phyloP scores from a whole-genome alignment of 1,140 invertebrate genomes.

The Cyrtorhinus lividipennis region DNA sequence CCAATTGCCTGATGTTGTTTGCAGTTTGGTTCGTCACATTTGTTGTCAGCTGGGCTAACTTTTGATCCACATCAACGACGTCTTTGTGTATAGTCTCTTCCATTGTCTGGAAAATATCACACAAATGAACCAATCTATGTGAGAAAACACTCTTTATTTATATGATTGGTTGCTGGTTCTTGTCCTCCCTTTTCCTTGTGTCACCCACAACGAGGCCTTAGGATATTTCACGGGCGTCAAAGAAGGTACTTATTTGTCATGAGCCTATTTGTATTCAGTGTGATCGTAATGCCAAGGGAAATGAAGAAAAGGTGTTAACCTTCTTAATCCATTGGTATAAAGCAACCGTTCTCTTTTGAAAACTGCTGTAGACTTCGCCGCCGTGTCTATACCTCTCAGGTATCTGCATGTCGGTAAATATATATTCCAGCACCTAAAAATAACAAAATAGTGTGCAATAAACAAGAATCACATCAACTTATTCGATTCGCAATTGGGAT shows the following conservation, averaged over 20 bases:
- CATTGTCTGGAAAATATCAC: slow-evolving; percentile 23
- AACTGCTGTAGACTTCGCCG: slow-evolving; percentile 35
- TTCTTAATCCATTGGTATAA: slow-evolving; percentile 45
- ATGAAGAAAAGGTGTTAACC: no score
- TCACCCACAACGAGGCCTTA: no score
- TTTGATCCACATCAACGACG: slow-evolving; percentile 25
- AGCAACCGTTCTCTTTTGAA: slow-evolving; percentile 36
- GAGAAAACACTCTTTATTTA: no score
- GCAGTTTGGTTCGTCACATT: slow-evolving; percentile 23
- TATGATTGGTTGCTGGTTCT: no score
- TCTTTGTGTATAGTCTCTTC: slow-evolving; percentile 26
- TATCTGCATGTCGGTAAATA: slow-evolving; percentile 42
- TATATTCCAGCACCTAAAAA: slow-evolving; percentile 37
- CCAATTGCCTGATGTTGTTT: slow-evolving; percentile 22
- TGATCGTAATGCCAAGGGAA: no score
- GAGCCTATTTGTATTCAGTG: no score
- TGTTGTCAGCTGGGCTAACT: slow-evolving; percentile 22
- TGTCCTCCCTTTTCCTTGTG: no score
- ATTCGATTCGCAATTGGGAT: no score
- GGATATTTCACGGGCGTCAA: no score
- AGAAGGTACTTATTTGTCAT: no score
- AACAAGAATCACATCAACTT: no score
- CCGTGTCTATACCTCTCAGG: slow-evolving; percentile 37
- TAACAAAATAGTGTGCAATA: slow-evolving; percentile 14
- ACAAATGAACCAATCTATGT: background rate